phyloP scores from a whole-genome alignment of 2,888 invertebrate genomes.

The Aporophyla nigra region DNA sequence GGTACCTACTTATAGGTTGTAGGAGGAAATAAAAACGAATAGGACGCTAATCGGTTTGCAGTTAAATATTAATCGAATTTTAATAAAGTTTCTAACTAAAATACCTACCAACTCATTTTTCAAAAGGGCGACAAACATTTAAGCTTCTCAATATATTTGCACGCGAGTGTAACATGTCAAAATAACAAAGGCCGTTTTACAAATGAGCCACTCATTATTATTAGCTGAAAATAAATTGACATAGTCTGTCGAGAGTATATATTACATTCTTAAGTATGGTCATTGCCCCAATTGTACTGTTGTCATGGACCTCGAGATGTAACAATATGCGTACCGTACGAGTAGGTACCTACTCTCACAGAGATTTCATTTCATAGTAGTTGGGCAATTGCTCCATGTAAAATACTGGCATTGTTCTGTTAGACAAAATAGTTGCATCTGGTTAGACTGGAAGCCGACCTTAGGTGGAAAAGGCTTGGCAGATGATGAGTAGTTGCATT shows the following conservation, averaged over 20 bases:
- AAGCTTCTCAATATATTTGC: constrained; percentile 6
- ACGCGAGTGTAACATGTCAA: constrained; percentile 12
- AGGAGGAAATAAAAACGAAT: neutral
- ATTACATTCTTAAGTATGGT: constrained; percentile 65
- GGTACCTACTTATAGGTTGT: neutral
- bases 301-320: constrained; percentile 45
- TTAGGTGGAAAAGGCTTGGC: neutral
- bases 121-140: constrained; percentile 8
- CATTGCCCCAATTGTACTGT: constrained; percentile 68
- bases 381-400: neutral
- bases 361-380: neutral
- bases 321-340: constrained; percentile 5
- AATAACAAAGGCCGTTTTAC: constrained; percentile 38
- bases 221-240: constrained; percentile 65
- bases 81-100: neutral
- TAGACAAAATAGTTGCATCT: too few species aligned
- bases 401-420: neutral
- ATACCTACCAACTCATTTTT: neutral
- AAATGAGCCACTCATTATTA: constrained; percentile 35
- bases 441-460: neutral
- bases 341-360: neutral
- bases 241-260: constrained; percentile 59
- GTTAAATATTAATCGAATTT: neutral
- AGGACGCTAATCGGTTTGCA: neutral
- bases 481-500: neutral